These are phyloP conservation scores for Eulithis testata DNA, from an alignment of 2,888 invertebrate species.

Conservation along the genomic window DNA sequence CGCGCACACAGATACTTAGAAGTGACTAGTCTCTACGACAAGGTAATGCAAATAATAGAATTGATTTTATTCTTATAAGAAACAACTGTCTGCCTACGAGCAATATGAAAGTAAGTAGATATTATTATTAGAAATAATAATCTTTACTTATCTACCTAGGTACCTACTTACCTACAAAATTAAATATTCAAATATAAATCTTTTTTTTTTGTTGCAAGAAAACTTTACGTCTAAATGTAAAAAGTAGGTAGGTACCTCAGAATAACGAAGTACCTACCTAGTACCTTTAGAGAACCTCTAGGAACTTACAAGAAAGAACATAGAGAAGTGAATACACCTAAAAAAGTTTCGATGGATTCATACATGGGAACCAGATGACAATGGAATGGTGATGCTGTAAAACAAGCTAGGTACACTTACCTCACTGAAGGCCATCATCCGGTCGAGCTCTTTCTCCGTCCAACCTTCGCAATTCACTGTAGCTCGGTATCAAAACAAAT, in stretches of 20 bases:
- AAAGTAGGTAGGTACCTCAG: neutral
- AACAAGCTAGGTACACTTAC: slow-evolving; percentile 76
- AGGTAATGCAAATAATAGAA: slow-evolving; percentile 3
- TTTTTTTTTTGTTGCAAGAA: neutral
- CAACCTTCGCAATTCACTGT: slow-evolving; percentile 79
- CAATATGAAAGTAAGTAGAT: too few relatives aligned
- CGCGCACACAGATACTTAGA: slow-evolving; percentile 12
- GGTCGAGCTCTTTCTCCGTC: slow-evolving; percentile 83
- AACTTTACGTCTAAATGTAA: neutral
- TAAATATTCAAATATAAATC: too few relatives aligned
- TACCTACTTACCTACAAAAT: too few relatives aligned
- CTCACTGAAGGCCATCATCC: slow-evolving; percentile 92
- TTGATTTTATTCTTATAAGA: slow-evolving; percentile 1
- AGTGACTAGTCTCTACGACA: slow-evolving; percentile 5
- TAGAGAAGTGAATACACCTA: slow-evolving; percentile 5
- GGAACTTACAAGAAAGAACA: slow-evolving; percentile 4
- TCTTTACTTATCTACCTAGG: too few relatives aligned
- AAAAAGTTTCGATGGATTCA: slow-evolving; percentile 30
- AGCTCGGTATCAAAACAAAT: slow-evolving; percentile 82
- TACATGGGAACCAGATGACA: slow-evolving; percentile 32
- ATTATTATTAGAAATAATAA: neutral
- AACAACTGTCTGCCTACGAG: neutral
- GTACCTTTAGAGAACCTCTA: too few relatives aligned
- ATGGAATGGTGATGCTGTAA: slow-evolving; percentile 40
- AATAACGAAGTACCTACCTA: too few relatives aligned